phyloP scores from a whole-genome alignment of 2,888 invertebrate species.

The Graphium colonna region DNA sequence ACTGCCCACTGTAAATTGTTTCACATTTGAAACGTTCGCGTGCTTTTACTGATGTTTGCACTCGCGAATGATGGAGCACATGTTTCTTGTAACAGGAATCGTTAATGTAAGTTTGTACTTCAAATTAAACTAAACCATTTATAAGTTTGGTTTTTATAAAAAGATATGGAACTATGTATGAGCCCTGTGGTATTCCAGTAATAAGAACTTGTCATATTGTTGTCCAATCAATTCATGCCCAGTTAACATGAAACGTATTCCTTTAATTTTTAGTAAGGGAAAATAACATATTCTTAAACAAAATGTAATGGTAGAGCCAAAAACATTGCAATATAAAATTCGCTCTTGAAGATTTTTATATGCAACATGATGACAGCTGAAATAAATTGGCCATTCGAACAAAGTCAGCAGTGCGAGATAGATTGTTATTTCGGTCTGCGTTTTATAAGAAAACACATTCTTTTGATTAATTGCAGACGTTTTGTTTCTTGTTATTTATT shows the following conservation, averaged over 20 bases:
- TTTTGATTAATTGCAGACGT: not conserved
- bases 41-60: slow-evolving; percentile 55
- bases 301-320: too few species aligned
- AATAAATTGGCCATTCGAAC: slow-evolving; percentile 20
- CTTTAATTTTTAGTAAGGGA: too few species aligned
- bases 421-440: slow-evolving; percentile 12
- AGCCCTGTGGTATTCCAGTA: too few species aligned
- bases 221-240: too few species aligned
- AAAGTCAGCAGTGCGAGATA: slow-evolving; percentile 7
- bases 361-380: slow-evolving; percentile 11
- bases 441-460: not conserved
- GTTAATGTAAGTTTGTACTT: too few species aligned
- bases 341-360: not conserved
- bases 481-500: not conserved
- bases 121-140: too few species aligned
- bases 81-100: slow-evolving; percentile 35
- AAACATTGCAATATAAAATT: not conserved
- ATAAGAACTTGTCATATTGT: too few species aligned
- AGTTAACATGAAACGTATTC: too few species aligned
- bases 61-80: slow-evolving; percentile 63
- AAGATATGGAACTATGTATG: too few species aligned
- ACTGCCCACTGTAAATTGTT: slow-evolving; percentile 38
- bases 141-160: too few species aligned
- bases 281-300: too few species aligned
- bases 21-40: slow-evolving; percentile 42